Base-by-base conservation (phyloP, 2,888 invertebrate species). In the Plagiodera versicolora region DNA sequence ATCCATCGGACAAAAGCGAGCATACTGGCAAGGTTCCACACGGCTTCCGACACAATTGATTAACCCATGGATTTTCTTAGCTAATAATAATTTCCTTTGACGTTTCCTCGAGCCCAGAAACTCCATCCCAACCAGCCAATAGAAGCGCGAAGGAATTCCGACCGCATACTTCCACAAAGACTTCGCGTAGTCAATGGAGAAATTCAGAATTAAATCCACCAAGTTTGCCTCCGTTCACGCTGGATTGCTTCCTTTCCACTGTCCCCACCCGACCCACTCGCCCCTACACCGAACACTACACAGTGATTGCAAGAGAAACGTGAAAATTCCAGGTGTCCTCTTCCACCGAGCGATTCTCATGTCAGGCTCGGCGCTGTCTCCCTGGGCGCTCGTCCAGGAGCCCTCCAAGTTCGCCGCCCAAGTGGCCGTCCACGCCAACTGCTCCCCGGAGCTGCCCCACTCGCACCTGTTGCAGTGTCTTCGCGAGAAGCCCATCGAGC, bases 341-440 rank as follows among this genome's bases (percentile, higher is more conserved):
- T 95, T 95, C 80, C 94, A 94, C 79, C 87, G 94, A 68, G 94
- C 93, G 35, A 87, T 95, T 61, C 84, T 95, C 65, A 94, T 94
- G 92, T 94, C 94, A 47, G 95, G 95, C 10, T 94, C 94, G 4
- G 94, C 94, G 0, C 83, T 95, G 58, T 92, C 93, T 62, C 93
- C 94, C 0, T 93, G 94, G 92, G 93, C 94, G 1, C 81, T 94
- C 67, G 90, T 92, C 47, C 89, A 89, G 61, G 89, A 90, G 74
- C 91, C 92, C 8, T 88, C 89, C 69, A 88, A 89, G 77, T 93
- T 93, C 75, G 93, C 94, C 14, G 88, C 90, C 58, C 87, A 92
- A 77, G 92, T 94, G 63, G 92, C 93, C 39, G 87, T 88, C 71
- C 91, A 93, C 78, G 91, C 92, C 35, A 92, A 92, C 80, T 94